These are phyloP conservation scores for Campylomormyrus numenius DNA, from an alignment of 2,113 vertebrate species.

Conservation along the genomic window DNA sequence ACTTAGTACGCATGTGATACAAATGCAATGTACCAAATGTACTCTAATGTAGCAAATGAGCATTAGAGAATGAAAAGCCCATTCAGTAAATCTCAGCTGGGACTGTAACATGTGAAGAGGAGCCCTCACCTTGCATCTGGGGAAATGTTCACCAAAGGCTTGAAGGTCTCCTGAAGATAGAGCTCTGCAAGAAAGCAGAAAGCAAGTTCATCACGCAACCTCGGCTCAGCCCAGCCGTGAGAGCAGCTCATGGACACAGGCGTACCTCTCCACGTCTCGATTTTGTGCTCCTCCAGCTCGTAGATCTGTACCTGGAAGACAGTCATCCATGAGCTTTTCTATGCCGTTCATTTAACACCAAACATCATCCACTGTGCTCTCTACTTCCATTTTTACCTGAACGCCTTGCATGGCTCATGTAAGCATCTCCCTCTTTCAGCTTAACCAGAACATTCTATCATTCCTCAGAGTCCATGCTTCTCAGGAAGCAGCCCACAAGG, in stretches of 20 bases:
- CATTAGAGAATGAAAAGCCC: not conserved
- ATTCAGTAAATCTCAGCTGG: not conserved
- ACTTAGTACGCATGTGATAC: not conserved
- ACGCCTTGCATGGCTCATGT: not conserved
- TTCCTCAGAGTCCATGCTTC: not conserved
- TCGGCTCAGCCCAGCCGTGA: not conserved
- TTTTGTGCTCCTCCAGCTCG: constrained; percentile 96
- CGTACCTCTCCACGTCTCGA: constrained; percentile 95
- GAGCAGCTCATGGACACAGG: not conserved
- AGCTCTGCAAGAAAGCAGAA: constrained; percentile 65
- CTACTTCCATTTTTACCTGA: not conserved
- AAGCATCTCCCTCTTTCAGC: not conserved
- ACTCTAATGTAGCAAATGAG: not conserved
- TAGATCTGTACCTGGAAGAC: constrained; percentile 89
- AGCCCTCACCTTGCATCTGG: constrained; percentile 85
- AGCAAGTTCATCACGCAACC: not conserved
- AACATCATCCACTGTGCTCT: not conserved
- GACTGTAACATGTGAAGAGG: not conserved
- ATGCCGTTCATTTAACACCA: not conserved
- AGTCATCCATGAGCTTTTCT: not conserved
- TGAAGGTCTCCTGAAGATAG: constrained; percentile 98
- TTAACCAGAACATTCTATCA: not conserved
- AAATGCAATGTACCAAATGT: not conserved
- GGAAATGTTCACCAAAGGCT: constrained; percentile 95
- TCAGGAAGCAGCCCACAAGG: not conserved